These are phyloP conservation scores for Chaetorhynchus papuensis DNA, from an alignment of 2,113 vertebrate genomes.

Conservation along the genomic window DNA sequence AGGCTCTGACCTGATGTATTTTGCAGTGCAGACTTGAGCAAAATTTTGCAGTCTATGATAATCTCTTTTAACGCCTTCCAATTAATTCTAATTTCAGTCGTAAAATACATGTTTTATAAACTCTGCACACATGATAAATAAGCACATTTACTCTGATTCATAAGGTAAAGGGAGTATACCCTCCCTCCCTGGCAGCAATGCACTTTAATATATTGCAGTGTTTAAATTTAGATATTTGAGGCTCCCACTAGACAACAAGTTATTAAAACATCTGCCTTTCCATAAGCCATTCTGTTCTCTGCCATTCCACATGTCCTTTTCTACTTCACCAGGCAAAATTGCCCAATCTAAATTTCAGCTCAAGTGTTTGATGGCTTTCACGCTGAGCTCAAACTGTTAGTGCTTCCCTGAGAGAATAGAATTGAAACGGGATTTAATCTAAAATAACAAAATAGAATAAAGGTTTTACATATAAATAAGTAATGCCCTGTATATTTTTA, in stretches of 20 bases:
- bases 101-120: not conserved
- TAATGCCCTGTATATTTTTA: conserved; percentile 67
- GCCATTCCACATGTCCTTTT: conserved; percentile 78
- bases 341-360: conserved; percentile 86
- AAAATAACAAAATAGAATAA: conserved; percentile 82
- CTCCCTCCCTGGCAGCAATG: not conserved
- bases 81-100: not conserved
- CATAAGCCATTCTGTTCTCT: conserved; percentile 72
- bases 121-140: not conserved
- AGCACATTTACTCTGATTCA: not conserved
- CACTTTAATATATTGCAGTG: conserved; percentile 50
- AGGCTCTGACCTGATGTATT: not conserved
- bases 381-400: conserved; percentile 83
- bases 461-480: conserved; percentile 81
- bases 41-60: not conserved
- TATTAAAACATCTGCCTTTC: conserved; percentile 84
- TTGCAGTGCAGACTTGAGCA: not conserved
- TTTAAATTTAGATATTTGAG: conserved; percentile 71
- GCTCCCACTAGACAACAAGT: conserved; percentile 69
- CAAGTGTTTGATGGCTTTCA: conserved; percentile 86
- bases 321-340: conserved; percentile 83
- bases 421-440: conserved; percentile 82
- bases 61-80: not conserved
- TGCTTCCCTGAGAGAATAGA: conserved; percentile 82
- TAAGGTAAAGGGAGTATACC: not conserved